Evolutionary conservation across 2,113 vertebrate species (phyloP), one percentile per base, ranked within the genome.

Genomic region (Hippocampus mohnikei): DNA sequence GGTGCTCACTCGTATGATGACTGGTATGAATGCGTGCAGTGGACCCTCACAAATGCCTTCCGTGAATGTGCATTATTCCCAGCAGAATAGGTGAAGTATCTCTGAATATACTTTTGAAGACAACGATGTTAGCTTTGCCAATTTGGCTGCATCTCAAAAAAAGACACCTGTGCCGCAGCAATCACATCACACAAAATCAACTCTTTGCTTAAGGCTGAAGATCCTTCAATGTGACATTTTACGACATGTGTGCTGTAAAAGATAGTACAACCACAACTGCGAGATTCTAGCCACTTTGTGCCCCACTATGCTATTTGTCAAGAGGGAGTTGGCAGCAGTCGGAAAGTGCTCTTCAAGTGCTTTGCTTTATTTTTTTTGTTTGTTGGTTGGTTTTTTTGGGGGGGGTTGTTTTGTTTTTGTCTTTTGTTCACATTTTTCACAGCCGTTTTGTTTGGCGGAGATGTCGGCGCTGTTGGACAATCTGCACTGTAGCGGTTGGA

Each of bases 231-330:
- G 25, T 33, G 52, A 70, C 53, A 67, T 52, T 78, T 78, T 69
- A 69, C 63, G 63, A 21, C 70, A 76, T 73, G 70, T 72, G 68
- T 58, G 59, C 41, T 62, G 55, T 41, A 8, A 42, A 66, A 23
- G 46, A 66, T 66, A 59, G 56, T 72, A 44, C 18, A 41, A 67
- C 53, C 20, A 0, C 37, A 5, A 73, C 80, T 66, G 16, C 8
- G 7, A 9, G 20, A 5, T 20, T 50, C 18, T 50, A 20, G 48
- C 48, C 58, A 37, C 13, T n/a, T 15, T 16, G 50, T 1, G 25
- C 18, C 9, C 5, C n/a, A 8, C 52, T 9, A 13, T 10, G 12
- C 58, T 52, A 16, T 53, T 3, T 73, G n/a, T 84, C 68, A 33
- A 33, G 29, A 33, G 29, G 29, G 29, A 33, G 29, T 4, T 33